Conservation (phyloP, 2,113 vertebrate species). For the Rhynchomys soricoides region DNA sequence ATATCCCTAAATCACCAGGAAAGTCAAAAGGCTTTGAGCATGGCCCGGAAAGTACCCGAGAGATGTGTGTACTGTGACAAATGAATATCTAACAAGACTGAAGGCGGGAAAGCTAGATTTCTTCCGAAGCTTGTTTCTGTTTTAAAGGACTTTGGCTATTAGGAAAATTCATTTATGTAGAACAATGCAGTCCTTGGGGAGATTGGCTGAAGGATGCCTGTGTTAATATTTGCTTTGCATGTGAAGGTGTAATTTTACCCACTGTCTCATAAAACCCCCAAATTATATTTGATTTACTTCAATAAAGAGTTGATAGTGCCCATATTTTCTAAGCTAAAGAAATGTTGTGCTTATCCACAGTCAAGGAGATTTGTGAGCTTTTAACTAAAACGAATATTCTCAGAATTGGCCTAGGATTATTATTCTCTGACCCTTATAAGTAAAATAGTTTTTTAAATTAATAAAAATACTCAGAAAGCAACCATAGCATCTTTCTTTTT, state of each 20-base stretch:
- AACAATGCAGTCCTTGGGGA: background rate
- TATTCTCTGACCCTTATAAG: background rate
- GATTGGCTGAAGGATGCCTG: background rate
- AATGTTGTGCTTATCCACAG: background rate
- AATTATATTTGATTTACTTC: constrained; percentile 33
- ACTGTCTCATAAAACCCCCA: background rate
- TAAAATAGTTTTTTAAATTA: background rate
- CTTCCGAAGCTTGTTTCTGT: background rate
- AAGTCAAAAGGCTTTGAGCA: no score
- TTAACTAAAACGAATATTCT: background rate
- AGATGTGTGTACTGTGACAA: background rate
- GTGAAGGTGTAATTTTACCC: constrained; percentile 28
- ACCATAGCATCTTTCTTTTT: background rate
- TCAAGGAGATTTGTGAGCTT: background rate
- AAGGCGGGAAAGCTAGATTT: background rate
- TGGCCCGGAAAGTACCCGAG: background rate
- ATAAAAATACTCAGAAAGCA: background rate
- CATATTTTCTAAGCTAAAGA: background rate
- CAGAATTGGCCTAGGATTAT: background rate
- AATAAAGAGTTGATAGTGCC: background rate
- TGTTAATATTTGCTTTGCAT: background rate
- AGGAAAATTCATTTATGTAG: constrained; percentile 12
- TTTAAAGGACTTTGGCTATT: background rate
- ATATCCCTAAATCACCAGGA: background rate
- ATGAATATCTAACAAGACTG: background rate